These are phyloP conservation scores for Lasioglossum marginatum DNA, from an alignment of 2,888 invertebrate genomes.

Conservation along the genomic window DNA sequence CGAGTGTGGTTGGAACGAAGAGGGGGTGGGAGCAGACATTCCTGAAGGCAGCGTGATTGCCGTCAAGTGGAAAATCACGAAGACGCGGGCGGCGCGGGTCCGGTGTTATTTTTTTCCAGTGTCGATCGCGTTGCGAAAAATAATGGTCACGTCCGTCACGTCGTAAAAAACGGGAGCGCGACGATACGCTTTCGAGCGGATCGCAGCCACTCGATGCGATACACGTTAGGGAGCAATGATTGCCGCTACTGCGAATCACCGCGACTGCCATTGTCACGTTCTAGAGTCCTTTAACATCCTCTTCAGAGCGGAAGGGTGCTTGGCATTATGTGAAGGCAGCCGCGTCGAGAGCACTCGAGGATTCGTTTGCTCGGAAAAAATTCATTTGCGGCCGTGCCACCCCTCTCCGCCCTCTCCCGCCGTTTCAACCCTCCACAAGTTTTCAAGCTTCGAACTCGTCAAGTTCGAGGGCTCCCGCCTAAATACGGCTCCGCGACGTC, in stretches of 20 bases:
- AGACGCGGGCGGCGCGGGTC: neutral
- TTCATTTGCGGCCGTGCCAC: constrained; percentile 75
- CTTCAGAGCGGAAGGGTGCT: constrained; percentile 74
- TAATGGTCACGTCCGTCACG: neutral
- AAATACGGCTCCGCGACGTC: constrained; percentile 56
- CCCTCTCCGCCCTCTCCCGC: constrained; percentile 14
- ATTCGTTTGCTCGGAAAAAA: constrained; percentile 80
- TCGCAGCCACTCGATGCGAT: constrained; percentile 65
- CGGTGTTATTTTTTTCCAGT: neutral
- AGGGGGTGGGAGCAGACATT: neutral
- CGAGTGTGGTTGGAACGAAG: neutral
- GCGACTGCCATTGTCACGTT: constrained; percentile 77
- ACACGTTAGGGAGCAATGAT: constrained; percentile 59
- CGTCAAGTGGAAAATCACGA: constrained; percentile 4
- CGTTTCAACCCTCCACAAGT: constrained; percentile 54
- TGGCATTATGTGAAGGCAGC: constrained; percentile 77
- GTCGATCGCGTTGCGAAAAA: neutral
- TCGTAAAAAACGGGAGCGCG: neutral
- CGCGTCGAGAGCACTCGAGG: constrained; percentile 76
- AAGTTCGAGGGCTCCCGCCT: constrained; percentile 57
- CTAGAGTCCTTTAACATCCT: constrained; percentile 74
- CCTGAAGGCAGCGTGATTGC: neutral
- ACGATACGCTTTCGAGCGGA: constrained; percentile 60
- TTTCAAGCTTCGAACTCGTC: constrained; percentile 68
- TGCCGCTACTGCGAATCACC: constrained; percentile 70